Evolutionary conservation across 2,797 vertebrate species (phyloP), one percentile per base, ranked within the genome.

Genomic region (Spinus olivaceus): DNA sequence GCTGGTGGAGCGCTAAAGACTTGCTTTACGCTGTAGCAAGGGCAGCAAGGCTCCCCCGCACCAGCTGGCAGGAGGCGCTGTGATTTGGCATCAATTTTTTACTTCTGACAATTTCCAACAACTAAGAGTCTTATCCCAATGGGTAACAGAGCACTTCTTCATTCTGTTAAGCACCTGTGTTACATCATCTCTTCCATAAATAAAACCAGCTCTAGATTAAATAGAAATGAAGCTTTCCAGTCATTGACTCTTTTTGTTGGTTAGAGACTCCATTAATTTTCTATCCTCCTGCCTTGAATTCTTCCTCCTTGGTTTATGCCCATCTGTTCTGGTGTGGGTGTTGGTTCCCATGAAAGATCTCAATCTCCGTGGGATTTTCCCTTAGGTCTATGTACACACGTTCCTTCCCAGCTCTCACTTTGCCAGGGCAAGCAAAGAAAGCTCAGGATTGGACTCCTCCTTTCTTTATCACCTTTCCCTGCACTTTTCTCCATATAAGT

Each of bases 21-120:
- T 2, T 2, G 6, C 50, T 22, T 12, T 12, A 22, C 1, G 1
- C 14, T 16, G 25, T 35, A 17, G 10, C 44, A 42, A 42, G 32
- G 63, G 51, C 10, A 25, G 10, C 2, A 30, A 57, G 39, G 10
- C 6, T 60, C 41, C 53, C 19, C 5, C 47, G 8, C 4, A 44
- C 4, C 47, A n/a, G 42, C 63, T 59, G 54, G 22, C 50, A 80
- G 44, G 51, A 91, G 70, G 54, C 1, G 2, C 50, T 84, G n/a
- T 4, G 39, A 30, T 37, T 67, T 30, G 23, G 27, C 7, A 41
- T 70, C 32, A 8, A 5, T n/a, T 37, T 83, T 77, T 66, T 24
- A 20, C 37, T 77, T 61, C 30, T 19, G 15, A 35, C 32, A 16
- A 8, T 46, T 73, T 63, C 37, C 21, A 32, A 4, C 1, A 3